phyloP scores from a whole-genome alignment of 2,797 vertebrate species.

The Phalloptychus januarius region DNA sequence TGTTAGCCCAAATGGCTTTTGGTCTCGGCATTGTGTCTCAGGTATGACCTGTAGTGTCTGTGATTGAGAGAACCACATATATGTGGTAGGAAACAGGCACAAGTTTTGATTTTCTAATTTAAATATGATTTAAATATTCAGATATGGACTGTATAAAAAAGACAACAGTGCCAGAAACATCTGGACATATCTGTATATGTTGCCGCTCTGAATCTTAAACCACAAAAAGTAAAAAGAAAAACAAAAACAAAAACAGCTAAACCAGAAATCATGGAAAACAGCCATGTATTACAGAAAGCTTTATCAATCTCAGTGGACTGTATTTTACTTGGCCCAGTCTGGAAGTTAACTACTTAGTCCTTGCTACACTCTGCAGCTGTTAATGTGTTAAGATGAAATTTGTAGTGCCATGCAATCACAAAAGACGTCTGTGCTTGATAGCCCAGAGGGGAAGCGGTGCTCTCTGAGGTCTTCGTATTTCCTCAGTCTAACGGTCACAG shows the following conservation, averaged over 20 bases:
- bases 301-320: not conserved
- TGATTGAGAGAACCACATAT: not conserved
- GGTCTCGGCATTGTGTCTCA: not conserved
- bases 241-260: not conserved
- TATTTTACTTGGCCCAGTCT: not conserved
- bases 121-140: not conserved
- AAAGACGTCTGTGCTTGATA: conserved; percentile 2
- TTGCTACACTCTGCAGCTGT: not conserved
- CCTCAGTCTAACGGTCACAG: conserved; percentile 16
- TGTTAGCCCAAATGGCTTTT: not conserved
- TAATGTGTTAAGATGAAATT: not conserved
- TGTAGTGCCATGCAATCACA: not conserved
- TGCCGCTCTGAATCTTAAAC: not conserved
- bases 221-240: not conserved
- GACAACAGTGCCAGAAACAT: not conserved
- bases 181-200: not conserved
- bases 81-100: not conserved
- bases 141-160: not conserved
- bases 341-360: not conserved
- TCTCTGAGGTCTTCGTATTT: not conserved
- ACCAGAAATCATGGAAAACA: not conserved
- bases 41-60: not conserved
- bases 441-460: not conserved
- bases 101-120: not conserved
- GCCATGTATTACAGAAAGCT: not conserved